A percentile compares a stretch with the other conserved stretches of the same genome.
Conservation (phyloP, 2,113 vertebrate genomes). For the Rhineura floridana region DNA sequence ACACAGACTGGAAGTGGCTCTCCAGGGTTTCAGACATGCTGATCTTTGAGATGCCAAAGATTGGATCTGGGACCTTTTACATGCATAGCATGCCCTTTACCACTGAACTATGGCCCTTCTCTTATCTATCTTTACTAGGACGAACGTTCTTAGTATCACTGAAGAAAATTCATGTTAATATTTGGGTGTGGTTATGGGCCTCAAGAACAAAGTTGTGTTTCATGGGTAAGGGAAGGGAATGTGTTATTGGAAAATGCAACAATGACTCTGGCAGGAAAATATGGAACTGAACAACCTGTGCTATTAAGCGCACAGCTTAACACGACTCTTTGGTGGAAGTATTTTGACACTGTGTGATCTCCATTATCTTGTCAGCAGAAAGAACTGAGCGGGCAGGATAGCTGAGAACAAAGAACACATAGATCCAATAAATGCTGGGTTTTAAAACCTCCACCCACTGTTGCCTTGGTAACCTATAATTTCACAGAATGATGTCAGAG, state of each 20-base stretch:
- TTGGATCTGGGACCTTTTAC: no score
- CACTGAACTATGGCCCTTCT: no score
- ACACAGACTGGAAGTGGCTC: no score
- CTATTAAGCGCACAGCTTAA: neutral
- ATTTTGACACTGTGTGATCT: neutral
- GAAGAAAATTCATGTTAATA: neutral
- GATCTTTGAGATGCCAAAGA: no score
- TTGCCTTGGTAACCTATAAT: conserved; percentile 21
- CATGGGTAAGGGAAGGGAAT: neutral
- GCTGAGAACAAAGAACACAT: conserved; percentile 8
- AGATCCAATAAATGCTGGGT: conserved; percentile 10
- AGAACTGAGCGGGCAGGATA: neutral
- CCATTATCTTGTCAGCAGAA: neutral
- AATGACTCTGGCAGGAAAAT: neutral
- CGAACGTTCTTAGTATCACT: neutral
- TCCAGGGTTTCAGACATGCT: no score
- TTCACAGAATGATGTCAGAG: conserved; percentile 7
- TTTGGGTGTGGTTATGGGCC: neutral
- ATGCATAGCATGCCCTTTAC: no score
- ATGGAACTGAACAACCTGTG: conserved; percentile 21
- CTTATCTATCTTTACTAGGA: neutral
- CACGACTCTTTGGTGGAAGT: neutral
- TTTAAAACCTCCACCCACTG: neutral
- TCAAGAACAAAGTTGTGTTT: neutral
- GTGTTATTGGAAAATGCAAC: neutral